A percentile compares a stretch with the other conserved stretches of the same genome.
Conservation (phyloP, 2,888 invertebrate species). For the Tupiocoris notatus region DNA sequence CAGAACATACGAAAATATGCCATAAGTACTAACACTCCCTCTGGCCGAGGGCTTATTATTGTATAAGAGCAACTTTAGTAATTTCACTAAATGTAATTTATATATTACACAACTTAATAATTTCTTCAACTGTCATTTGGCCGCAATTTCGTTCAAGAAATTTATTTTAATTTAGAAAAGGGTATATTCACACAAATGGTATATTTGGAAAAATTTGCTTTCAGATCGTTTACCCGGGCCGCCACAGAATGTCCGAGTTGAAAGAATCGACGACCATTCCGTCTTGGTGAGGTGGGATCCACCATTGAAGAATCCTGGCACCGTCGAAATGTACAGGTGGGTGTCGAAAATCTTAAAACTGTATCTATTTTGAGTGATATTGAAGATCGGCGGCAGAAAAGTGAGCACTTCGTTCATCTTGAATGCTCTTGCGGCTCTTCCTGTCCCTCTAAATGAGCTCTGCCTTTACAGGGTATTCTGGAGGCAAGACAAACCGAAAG, state of each 20-base stretch:
- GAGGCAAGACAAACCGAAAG: constrained; percentile 60
- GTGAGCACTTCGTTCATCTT: not conserved
- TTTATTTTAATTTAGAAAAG: too few relatives aligned
- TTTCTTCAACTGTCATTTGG: too few relatives aligned
- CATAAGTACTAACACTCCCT: too few relatives aligned
- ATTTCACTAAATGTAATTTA: too few relatives aligned
- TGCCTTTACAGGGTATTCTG: constrained; percentile 66
- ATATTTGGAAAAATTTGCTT: too few relatives aligned
- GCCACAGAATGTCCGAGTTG: constrained; percentile 66
- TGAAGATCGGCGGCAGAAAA: not conserved
- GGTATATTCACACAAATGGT: too few relatives aligned
- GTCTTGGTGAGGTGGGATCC: constrained; percentile 73
- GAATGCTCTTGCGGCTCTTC: not conserved
- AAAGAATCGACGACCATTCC: constrained; percentile 60
- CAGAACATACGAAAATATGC: too few relatives aligned
- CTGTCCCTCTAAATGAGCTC: not conserved
- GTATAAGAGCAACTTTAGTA: too few relatives aligned
- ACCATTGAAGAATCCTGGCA: constrained; percentile 76
- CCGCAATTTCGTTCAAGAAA: too few relatives aligned
- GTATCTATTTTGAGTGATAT: not conserved
- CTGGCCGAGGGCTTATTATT: too few relatives aligned
- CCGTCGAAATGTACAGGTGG: constrained; percentile 71
- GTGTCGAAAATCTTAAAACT: not conserved
- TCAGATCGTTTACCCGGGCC: constrained; percentile 73
- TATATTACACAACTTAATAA: too few relatives aligned